A percentile compares a stretch with the other conserved stretches of the same genome.
Evolutionary conservation across 2,888 invertebrate species (phyloP).

Genomic region (Diplazon laetatorius): DNA sequence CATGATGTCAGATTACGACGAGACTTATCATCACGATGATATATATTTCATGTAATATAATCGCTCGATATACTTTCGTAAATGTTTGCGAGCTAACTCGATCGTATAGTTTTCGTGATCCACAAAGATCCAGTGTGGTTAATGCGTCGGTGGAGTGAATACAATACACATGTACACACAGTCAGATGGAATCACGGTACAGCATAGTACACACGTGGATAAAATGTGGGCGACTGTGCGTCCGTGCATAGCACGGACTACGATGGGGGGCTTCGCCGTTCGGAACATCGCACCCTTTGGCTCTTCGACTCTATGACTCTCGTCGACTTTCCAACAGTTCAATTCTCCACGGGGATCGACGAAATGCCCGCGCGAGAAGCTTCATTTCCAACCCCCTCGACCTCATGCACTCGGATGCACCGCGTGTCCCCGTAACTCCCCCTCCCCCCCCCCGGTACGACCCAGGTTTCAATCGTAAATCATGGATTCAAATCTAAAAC

Average conservation of each 20-base stretch:
- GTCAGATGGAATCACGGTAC: no score
- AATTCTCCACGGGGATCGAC: conserved; percentile 80
- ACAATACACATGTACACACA: not conserved
- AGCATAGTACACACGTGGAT: not conserved
- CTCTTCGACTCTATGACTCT: conserved; percentile 53
- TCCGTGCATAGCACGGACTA: conserved; percentile 6
- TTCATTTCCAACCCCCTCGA: conserved; percentile 32
- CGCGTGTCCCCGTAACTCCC: conserved; percentile 18
- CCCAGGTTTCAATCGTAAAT: conserved; percentile 77
- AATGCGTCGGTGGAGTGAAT: conserved; percentile 45
- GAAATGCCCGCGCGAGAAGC: conserved; percentile 62
- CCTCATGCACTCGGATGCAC: conserved; percentile 54
- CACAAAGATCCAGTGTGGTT: conserved; percentile 57
- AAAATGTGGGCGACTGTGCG: not conserved
- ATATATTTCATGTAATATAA: no score
- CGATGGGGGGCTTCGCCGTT: conserved; percentile 68
- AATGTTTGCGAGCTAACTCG: conserved; percentile 64
- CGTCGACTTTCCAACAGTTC: conserved; percentile 66
- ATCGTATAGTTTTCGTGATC: conserved; percentile 39
- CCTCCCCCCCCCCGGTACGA: conserved; percentile 19
- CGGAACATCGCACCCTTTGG: conserved; percentile 48
- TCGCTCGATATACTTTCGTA: conserved; percentile 48
- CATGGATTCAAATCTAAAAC: conserved; percentile 77
- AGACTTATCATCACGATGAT: conserved; percentile 70
- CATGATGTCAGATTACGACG: conserved; percentile 68